A percentile compares a stretch with the other conserved stretches of the same genome.
Conservation (phyloP, 2,888 invertebrate species). For the Tenthredo livida region DNA sequence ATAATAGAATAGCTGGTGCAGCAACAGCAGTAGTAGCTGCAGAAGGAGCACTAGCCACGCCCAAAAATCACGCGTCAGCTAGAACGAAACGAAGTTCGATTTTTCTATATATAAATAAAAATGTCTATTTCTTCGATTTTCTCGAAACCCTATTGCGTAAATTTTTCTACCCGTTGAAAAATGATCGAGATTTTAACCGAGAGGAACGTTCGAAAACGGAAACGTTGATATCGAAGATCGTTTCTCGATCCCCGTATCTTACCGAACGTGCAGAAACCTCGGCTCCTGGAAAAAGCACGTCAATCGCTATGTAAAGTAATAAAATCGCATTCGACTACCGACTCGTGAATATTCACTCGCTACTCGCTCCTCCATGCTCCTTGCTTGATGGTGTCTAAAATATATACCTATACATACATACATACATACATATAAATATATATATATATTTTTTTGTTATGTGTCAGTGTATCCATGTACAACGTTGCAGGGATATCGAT, state of each 20-base stretch:
- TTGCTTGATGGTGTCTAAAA: not conserved
- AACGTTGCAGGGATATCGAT: conserved; percentile 26
- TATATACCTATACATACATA: not conserved
- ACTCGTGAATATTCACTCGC: conserved; percentile 48
- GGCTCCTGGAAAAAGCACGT: conserved; percentile 14
- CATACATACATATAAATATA: not conserved
- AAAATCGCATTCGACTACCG: conserved; percentile 38
- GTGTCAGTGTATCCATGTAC: not conserved
- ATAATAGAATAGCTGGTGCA: not conserved
- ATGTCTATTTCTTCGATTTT: not conserved
- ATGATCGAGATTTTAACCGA: not conserved
- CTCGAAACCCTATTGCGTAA: not conserved
- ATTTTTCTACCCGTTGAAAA: not conserved
- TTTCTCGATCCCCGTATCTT: conserved; percentile 24
- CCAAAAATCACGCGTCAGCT: conserved; percentile 34
- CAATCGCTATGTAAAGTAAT: conserved; percentile 44
- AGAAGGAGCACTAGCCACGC: not conserved
- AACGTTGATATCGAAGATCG: conserved; percentile 10
- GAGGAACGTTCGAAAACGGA: not conserved
- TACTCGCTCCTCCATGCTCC: not conserved
- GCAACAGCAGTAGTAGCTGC: not conserved
- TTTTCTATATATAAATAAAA: not conserved
- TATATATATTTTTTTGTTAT: not conserved
- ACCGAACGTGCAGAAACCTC: not conserved
- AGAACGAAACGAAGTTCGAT: not conserved